These are phyloP conservation scores for Panagrolaimus sp. DNA, from an alignment of 1,140 invertebrate species.

Conservation along the genomic window DNA sequence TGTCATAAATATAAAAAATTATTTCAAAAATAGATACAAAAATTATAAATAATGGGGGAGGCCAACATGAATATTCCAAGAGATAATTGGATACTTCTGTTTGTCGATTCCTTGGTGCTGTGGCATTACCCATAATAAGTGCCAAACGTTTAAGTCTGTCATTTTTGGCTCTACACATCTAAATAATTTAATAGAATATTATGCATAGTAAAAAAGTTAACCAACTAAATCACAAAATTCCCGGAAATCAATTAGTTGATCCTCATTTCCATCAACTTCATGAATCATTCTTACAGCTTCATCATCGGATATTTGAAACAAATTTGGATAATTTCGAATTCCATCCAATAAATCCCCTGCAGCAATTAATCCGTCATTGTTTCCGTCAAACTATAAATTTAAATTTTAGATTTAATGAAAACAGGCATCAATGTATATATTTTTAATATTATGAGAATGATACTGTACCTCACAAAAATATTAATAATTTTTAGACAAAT, in stretches of 20 bases:
- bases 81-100: neutral
- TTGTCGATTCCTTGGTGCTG: neutral
- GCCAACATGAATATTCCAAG: constrained; percentile 1
- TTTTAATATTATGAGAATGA: too few relatives aligned
- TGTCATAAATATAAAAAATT: neutral
- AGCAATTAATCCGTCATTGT: neutral
- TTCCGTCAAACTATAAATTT: neutral
- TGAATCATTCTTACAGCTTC: neutral
- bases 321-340: neutral
- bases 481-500: too few relatives aligned
- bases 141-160: neutral
- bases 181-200: neutral
- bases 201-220: neutral
- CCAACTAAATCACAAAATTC: neutral
- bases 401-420: too few relatives aligned
- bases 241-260: neutral
- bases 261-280: constrained; percentile 1
- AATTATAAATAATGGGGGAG: constrained; percentile 1
- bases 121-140: constrained; percentile 4
- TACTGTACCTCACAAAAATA: too few relatives aligned
- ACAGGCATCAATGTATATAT: too few relatives aligned
- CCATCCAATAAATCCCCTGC: neutral
- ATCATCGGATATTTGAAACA: neutral
- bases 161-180: constrained; percentile 4
- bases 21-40: neutral